Conservation (phyloP, 2,113 vertebrate genomes). For the Caracal caracal region DNA sequence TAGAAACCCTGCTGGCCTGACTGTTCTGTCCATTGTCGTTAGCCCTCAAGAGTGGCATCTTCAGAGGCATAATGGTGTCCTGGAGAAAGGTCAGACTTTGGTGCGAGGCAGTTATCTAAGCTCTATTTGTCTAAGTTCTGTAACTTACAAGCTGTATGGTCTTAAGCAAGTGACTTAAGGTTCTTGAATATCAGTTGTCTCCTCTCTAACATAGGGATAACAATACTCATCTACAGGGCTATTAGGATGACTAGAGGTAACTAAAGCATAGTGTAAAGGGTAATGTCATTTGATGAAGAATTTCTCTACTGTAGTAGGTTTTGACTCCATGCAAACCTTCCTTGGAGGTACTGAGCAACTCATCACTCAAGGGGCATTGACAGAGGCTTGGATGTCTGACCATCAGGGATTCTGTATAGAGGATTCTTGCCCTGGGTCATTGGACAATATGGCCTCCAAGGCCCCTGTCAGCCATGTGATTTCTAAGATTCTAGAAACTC, state of each 20-base stretch:
- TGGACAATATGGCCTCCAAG: background rate
- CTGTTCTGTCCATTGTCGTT: background rate
- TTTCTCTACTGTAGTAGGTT: background rate
- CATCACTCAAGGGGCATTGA: background rate
- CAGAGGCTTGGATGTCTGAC: background rate
- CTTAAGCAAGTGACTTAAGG: constrained; percentile 9
- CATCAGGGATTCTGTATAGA: background rate
- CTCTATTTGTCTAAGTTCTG: background rate
- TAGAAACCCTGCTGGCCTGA: background rate
- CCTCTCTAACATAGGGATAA: background rate
- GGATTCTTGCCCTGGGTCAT: background rate
- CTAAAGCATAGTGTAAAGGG: background rate
- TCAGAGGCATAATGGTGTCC: background rate
- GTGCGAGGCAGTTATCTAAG: background rate
- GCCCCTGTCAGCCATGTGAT: background rate
- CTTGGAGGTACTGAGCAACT: background rate
- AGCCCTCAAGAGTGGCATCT: background rate
- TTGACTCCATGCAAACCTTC: background rate
- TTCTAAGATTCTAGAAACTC: constrained; percentile 33
- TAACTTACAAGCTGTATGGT: background rate
- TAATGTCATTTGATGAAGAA: background rate
- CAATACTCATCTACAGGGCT: background rate
- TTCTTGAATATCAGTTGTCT: constrained; percentile 36
- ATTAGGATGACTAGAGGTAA: constrained; percentile 15
- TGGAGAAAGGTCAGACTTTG: background rate